Percentiles rank a stretch among this genome's conserved stretches.
phyloP scores from a whole-genome alignment of 2,113 vertebrate species.

The Python bivittatus region DNA sequence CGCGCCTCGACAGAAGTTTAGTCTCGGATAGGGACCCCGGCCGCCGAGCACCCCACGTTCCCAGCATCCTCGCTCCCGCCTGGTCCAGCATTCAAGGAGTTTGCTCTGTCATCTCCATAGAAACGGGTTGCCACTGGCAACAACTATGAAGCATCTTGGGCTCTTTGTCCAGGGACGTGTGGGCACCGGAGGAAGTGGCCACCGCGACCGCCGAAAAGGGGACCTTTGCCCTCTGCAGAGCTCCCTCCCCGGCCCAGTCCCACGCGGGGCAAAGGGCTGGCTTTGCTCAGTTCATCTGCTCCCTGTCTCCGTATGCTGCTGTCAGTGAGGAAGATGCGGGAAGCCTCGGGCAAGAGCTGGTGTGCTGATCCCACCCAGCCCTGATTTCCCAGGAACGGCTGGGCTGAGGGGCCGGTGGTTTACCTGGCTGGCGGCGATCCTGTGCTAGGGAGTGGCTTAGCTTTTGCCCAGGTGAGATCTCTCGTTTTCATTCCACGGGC shows the following conservation, averaged over 20 bases:
- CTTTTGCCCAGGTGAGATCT: background rate
- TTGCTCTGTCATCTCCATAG: constrained; percentile 78
- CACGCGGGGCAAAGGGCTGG: background rate
- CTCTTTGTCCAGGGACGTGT: background rate
- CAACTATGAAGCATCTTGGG: constrained; percentile 24
- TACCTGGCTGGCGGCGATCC: background rate
- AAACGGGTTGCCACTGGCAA: constrained; percentile 81
- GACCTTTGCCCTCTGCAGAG: background rate
- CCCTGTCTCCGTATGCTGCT: background rate
- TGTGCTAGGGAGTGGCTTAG: background rate
- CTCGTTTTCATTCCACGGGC: background rate
- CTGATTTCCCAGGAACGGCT: background rate
- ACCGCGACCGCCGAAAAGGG: background rate
- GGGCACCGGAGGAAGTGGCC: background rate
- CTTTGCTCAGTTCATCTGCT: background rate
- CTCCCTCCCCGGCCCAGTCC: no score
- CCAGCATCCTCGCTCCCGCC: background rate
- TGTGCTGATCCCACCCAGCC: background rate
- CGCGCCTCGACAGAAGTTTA: background rate
- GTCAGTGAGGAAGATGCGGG: background rate
- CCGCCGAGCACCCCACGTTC: no score
- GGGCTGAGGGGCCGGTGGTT: background rate
- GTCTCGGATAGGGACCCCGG: background rate
- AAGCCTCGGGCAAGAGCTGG: fast-evolving
- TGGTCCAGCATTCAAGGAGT: constrained; percentile 14